A percentile compares a stretch with the other conserved stretches of the same genome.
Evolutionary conservation across 2,113 vertebrate genomes (phyloP).

Genomic region (Pterocles orientalis): DNA sequence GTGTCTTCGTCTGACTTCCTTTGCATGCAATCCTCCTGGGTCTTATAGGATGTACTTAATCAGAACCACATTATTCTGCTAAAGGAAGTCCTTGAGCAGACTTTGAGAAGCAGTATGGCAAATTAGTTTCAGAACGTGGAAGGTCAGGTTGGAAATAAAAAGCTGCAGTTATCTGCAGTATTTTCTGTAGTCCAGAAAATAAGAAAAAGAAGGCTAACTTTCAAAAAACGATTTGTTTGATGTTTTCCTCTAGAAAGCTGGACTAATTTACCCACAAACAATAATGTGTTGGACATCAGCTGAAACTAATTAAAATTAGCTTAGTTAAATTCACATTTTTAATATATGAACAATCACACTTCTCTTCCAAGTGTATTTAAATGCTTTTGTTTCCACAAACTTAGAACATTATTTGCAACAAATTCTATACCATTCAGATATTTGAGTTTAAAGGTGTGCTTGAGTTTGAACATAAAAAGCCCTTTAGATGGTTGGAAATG

Average conservation of each 20-base stretch:
- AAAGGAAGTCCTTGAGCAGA: constrained; percentile 87
- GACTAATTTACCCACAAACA: background rate
- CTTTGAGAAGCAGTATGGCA: constrained; percentile 76
- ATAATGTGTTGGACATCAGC: background rate
- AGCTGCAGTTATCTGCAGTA: constrained; percentile 59
- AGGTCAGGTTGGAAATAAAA: constrained; percentile 75
- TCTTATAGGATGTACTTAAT: constrained; percentile 89
- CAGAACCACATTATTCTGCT: constrained; percentile 87
- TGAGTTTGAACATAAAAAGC: background rate
- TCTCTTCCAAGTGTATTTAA: background rate
- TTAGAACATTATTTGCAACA: background rate
- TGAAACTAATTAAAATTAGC: background rate
- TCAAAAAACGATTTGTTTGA: constrained; percentile 21
- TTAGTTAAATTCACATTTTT: background rate
- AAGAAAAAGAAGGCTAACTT: constrained; percentile 25
- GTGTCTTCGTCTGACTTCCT: constrained; percentile 77
- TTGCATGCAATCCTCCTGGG: constrained; percentile 77
- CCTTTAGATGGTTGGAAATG: background rate
- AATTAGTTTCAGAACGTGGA: constrained; percentile 82
- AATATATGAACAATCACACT: background rate
- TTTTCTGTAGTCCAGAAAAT: constrained; percentile 67
- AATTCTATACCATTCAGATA: background rate
- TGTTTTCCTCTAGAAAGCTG: background rate
- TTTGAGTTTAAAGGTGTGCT: background rate
- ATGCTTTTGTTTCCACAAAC: background rate